These are phyloP conservation scores for Sarcophaga carnaria DNA, from an alignment of 2,888 invertebrate genomes.

Conservation along the genomic window DNA sequence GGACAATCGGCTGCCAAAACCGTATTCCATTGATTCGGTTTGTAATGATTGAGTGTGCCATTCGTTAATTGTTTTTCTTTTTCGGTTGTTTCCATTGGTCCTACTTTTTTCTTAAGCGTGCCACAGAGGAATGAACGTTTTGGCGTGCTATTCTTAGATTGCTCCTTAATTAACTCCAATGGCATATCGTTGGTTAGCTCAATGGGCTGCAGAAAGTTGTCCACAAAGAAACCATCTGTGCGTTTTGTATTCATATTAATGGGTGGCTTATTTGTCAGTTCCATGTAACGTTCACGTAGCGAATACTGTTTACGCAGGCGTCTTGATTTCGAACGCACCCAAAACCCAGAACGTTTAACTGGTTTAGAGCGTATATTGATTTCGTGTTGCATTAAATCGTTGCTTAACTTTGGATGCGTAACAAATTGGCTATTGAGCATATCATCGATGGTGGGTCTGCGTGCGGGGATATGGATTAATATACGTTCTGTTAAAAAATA, in stretches of 20 bases:
- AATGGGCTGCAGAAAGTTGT: conserved; percentile 81
- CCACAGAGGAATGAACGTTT: conserved; percentile 79
- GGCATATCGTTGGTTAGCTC: conserved; percentile 74
- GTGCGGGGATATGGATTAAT: conserved; percentile 82
- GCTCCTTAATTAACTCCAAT: conserved; percentile 68
- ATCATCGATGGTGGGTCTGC: conserved; percentile 82
- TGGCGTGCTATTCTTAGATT: conserved; percentile 74
- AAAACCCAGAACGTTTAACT: conserved; percentile 79
- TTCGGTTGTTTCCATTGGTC: conserved; percentile 79
- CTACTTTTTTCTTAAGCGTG: conserved; percentile 81
- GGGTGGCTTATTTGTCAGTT: conserved; percentile 79
- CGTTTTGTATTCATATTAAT: conserved; percentile 81
- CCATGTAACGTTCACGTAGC: conserved; percentile 79
- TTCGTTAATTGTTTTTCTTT: conserved; percentile 76
- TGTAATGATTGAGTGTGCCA: conserved; percentile 71
- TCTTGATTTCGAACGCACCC: conserved; percentile 80
- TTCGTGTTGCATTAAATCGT: conserved; percentile 80
- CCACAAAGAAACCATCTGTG: conserved; percentile 79
- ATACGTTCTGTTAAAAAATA: conserved; percentile 81
- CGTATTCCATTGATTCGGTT: conserved; percentile 76
- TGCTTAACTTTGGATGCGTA: conserved; percentile 78
- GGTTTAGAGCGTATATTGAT: conserved; percentile 78
- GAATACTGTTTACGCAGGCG: conserved; percentile 80
- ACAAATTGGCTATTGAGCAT: conserved; percentile 84
- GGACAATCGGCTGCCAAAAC: conserved; percentile 77